Evolutionary conservation across 2,888 invertebrate genomes (phyloP), one percentile per base, ranked within the genome.

Genomic region (Sisyra terminalis): DNA sequence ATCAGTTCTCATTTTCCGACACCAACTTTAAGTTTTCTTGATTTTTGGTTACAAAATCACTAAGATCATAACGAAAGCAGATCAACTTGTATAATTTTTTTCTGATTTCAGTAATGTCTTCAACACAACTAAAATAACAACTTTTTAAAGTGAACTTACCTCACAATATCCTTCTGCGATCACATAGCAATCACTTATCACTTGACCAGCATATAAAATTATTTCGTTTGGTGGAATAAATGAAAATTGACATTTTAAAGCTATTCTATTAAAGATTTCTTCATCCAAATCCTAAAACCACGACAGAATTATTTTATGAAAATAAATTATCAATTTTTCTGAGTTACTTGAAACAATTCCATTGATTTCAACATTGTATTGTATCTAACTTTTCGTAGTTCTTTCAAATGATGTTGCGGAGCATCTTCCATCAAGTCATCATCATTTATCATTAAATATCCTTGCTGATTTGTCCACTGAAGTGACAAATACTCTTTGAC

Each of bases 111-210:
- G n/a, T n/a, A n/a, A n/a, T n/a, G n/a, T n/a, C n/a, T n/a, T n/a
- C n/a, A n/a, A n/a, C n/a, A n/a, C n/a, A n/a, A n/a, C n/a, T n/a
- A n/a, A n/a, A n/a, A n/a, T n/a, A n/a, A n/a, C n/a, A n/a, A n/a
- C n/a, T n/a, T n/a, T n/a, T n/a, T n/a, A n/a, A n/a, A n/a, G 3
- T 31, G n/a, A 31, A 6, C 31, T 35, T 35, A 35, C 35, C 11
- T 35, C 35, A 35, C 35, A 35, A 35, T 35, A 35, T 35, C 35
- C 35, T 35, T 35, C 13, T 15, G 11, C 13, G 11, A 35, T 14
- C 11, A 35, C 16, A 4, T 35, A 35, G 11, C 35, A 35, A 15
- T 35, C 35, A 11, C 9, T 9, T 8, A 14, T 15, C n/a, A 35
- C 35, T 35, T 35, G 14, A 3, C 35, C 35, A 35, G 35, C 35